Percentiles rank a stretch among this genome's conserved stretches.
These are phyloP conservation scores for Telmatochromis sp. DNA, from an alignment of 2,113 vertebrate genomes.

Conservation along the genomic window DNA sequence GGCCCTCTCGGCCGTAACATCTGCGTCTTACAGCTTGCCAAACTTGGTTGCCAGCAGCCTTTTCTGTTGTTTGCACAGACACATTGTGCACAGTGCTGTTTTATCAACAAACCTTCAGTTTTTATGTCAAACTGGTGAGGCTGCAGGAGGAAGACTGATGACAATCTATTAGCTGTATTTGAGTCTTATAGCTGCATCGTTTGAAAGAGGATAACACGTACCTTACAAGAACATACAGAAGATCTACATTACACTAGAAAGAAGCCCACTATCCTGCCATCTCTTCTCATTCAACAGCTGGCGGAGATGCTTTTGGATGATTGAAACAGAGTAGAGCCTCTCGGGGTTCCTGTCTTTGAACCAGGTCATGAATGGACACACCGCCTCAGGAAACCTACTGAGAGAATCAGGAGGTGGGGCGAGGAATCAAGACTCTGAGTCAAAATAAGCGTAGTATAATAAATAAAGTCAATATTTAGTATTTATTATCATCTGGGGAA, in stretches of 20 bases:
- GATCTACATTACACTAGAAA: neutral
- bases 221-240: neutral
- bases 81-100: neutral
- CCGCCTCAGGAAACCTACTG: constrained; percentile 80
- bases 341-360: constrained; percentile 85
- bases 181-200: neutral
- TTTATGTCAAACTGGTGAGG: neutral
- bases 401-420: neutral
- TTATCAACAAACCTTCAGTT: neutral
- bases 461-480: neutral
- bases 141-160: neutral
- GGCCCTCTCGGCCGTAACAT: neutral
- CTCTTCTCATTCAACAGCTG: neutral
- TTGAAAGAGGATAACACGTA: neutral
- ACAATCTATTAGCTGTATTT: neutral
- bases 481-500: neutral
- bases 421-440: neutral
- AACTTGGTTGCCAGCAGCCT: neutral
- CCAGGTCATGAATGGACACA: constrained; percentile 77
- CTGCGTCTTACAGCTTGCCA: neutral
- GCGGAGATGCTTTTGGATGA: constrained; percentile 64
- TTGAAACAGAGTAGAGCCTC: constrained; percentile 90
- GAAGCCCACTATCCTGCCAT: neutral
- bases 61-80: neutral
- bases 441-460: neutral